A percentile compares a stretch with the other conserved stretches of the same genome.
Evolutionary conservation across 2,888 invertebrate genomes (phyloP).

Genomic region (Orthosia cruda): DNA sequence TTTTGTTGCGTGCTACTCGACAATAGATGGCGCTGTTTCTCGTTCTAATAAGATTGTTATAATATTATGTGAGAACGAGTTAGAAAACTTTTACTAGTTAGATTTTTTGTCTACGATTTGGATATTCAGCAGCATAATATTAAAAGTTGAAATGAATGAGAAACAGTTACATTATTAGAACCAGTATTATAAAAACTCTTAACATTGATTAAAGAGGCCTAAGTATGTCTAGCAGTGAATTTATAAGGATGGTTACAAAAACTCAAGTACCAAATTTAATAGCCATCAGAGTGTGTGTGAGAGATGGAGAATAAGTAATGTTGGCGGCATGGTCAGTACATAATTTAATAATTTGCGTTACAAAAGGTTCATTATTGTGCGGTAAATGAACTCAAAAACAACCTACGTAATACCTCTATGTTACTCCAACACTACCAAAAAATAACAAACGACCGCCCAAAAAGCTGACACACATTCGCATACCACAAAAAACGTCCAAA

Average conservation of each 20-base stretch:
- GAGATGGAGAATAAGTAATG: too few species aligned
- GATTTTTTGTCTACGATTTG: not conserved
- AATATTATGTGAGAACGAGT: not conserved
- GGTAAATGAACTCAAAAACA: not conserved
- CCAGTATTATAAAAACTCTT: too few species aligned
- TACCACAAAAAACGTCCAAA: conserved; percentile 65
- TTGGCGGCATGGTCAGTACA: not conserved
- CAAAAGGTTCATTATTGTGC: not conserved
- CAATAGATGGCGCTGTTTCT: conserved; percentile 80
- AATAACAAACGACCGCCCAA: conserved; percentile 35
- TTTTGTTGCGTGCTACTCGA: conserved; percentile 79
- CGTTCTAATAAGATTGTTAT: conserved; percentile 61
- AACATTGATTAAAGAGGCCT: too few species aligned
- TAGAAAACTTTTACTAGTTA: not conserved
- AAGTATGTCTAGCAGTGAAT: too few species aligned
- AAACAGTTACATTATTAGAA: not conserved
- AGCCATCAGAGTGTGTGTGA: too few species aligned
- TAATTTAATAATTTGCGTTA: not conserved
- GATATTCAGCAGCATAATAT: not conserved
- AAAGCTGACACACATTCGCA: conserved; percentile 46
- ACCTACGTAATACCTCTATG: not conserved
- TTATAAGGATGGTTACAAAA: too few species aligned
- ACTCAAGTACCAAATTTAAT: too few species aligned
- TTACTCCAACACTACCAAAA: conserved; percentile 30
- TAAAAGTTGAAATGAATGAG: too few species aligned